Conservation (phyloP, 2,113 vertebrate genomes). For the Malurus melanocephalus region DNA sequence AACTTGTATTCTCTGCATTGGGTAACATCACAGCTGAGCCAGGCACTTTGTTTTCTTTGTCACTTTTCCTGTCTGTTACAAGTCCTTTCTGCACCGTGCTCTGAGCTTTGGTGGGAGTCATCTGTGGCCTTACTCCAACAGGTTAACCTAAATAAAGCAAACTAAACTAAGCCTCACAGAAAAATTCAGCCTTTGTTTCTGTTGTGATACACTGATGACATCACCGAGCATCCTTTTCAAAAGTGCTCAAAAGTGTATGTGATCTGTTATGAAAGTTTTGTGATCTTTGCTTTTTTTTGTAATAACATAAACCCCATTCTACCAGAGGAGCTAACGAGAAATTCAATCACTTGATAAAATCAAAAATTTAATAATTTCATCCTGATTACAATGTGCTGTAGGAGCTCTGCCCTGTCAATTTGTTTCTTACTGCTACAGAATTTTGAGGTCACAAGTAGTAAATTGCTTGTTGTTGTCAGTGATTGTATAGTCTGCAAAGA, state of each 20-base stretch:
- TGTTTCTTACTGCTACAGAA: background rate
- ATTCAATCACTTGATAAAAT: background rate
- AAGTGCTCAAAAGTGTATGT: background rate
- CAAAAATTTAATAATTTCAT: background rate
- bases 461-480: background rate
- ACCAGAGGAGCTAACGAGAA: background rate
- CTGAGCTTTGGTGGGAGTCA: background rate
- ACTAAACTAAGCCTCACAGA: background rate
- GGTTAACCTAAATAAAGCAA: background rate
- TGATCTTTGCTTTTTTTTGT: rapidly evolving
- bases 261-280: background rate
- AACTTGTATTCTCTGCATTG: background rate
- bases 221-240: background rate
- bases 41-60: background rate
- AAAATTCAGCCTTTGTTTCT: background rate
- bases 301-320: background rate
- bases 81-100: background rate
- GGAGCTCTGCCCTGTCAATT: background rate
- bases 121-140: background rate
- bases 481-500: background rate
- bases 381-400: background rate
- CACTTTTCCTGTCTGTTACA: background rate
- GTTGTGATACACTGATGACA: rapidly evolving
- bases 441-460: background rate
- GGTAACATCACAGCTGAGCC: background rate